These are phyloP conservation scores for Cranoglanis bouderius DNA, from an alignment of 2,113 vertebrate genomes.

Conservation along the genomic window DNA sequence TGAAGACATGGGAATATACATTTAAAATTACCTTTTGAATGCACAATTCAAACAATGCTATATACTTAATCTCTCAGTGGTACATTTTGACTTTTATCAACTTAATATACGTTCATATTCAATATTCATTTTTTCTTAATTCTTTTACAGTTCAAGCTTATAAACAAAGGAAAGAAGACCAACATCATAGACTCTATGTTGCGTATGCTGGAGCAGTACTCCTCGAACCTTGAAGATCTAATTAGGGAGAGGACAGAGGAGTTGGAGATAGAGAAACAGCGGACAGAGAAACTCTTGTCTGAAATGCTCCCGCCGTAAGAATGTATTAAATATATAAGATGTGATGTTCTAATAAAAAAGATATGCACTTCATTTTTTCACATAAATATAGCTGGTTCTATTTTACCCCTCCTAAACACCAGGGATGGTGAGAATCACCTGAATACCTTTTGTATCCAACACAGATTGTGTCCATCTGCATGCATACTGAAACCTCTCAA, in stretches of 20 bases:
- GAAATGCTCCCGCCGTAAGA: slow-evolving; percentile 94
- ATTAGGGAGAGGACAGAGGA: slow-evolving; percentile 88
- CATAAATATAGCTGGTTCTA: neutral
- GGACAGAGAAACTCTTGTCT: slow-evolving; percentile 88
- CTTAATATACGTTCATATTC: neutral
- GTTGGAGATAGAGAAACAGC: slow-evolving; percentile 92
- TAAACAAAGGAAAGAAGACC: slow-evolving; percentile 93
- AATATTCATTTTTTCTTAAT: neutral
- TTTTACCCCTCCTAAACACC: too few relatives aligned
- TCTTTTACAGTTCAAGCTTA: slow-evolving; percentile 84
- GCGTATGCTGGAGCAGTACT: slow-evolving; percentile 93
- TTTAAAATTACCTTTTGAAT: neutral
- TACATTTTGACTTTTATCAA: neutral
- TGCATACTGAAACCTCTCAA: neutral
- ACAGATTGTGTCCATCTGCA: neutral
- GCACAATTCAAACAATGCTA: neutral
- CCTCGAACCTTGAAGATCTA: slow-evolving; percentile 90
- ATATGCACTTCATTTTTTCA: neutral
- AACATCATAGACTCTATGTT: slow-evolving; percentile 96
- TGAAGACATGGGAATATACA: neutral
- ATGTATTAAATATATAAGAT: slow-evolving; percentile 20
- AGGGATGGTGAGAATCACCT: neutral
- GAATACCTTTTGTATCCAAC: too few relatives aligned
- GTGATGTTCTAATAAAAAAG: neutral
- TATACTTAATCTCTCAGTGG: neutral